A percentile compares a stretch with the other conserved stretches of the same genome.
phyloP scores from a whole-genome alignment of 92 coral and sea anemone genomes.

The Desmophyllum pertusum region DNA sequence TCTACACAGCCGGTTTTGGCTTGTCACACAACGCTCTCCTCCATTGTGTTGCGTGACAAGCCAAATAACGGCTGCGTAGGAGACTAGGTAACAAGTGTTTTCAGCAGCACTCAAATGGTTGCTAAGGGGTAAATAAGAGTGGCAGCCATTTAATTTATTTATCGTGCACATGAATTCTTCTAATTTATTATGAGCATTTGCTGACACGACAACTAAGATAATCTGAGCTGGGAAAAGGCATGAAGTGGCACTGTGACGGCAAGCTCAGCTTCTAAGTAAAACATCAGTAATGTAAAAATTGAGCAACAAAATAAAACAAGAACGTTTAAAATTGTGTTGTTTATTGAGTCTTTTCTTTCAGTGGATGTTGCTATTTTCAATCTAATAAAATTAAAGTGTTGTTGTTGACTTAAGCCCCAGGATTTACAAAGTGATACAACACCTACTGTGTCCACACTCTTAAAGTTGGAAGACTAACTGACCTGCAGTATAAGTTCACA shows the following conservation, averaged over 20 bases:
- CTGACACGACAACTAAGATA: no score
- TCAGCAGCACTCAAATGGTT: neutral
- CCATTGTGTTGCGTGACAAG: no score
- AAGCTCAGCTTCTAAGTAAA: no score
- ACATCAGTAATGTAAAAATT: neutral
- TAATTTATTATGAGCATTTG: no score
- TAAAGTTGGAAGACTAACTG: constrained; percentile 10
- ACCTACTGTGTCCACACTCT: neutral
- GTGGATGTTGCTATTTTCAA: neutral
- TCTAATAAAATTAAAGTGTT: neutral
- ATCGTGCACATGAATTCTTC: neutral
- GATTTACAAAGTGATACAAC: neutral
- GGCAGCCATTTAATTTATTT: neutral
- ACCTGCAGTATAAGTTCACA: constrained; percentile 35
- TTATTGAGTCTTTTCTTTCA: neutral
- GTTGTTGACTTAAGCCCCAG: neutral
- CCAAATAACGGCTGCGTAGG: no score
- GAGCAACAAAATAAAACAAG: neutral
- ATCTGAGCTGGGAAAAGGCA: no score
- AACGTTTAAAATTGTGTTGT: neutral
- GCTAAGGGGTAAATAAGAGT: neutral
- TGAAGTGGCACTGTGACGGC: no score
- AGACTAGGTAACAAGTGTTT: neutral
- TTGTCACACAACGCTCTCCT: no score
- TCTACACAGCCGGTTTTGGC: no score